Evolutionary conservation across 1,140 invertebrate genomes (phyloP).

Genomic region (Aphaenogaster floridana): DNA sequence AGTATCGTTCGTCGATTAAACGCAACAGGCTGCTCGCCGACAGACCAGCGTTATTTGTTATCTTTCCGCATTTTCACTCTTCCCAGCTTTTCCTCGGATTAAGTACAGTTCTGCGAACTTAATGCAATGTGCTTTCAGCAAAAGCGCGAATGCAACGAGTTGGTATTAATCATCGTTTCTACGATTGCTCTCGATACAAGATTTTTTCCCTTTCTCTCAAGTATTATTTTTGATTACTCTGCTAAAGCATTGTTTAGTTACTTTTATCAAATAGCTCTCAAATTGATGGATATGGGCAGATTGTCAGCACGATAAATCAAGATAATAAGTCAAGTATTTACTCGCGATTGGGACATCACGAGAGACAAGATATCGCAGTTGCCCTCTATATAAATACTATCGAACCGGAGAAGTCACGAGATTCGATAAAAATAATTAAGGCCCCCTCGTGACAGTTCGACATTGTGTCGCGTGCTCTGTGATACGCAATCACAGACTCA

Average conservation of each 20-base stretch:
- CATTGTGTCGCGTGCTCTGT: constrained; percentile 22
- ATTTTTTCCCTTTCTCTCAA: no score
- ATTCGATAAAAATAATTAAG: constrained; percentile 56
- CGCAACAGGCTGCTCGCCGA: neutral
- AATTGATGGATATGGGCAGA: neutral
- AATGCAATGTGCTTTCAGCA: neutral
- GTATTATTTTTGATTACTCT: neutral
- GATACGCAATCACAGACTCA: neutral
- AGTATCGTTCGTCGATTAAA: neutral
- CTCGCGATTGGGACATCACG: neutral
- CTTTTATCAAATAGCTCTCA: neutral
- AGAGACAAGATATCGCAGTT: neutral
- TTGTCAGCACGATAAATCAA: neutral
- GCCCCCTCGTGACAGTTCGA: constrained; percentile 36
- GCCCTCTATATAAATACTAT: neutral
- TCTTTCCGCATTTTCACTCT: neutral
- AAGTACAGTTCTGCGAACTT: neutral
- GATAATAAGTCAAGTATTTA: constrained; percentile 20
- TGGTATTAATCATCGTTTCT: neutral
- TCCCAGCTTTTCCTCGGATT: neutral
- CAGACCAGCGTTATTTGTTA: neutral
- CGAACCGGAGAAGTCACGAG: constrained; percentile 44
- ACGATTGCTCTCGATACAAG: neutral
- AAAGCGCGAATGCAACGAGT: neutral
- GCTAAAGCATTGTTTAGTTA: neutral